Evolutionary conservation across 2,888 invertebrate species (phyloP).

Genomic region (Lepidocyrtoides sp.): DNA sequence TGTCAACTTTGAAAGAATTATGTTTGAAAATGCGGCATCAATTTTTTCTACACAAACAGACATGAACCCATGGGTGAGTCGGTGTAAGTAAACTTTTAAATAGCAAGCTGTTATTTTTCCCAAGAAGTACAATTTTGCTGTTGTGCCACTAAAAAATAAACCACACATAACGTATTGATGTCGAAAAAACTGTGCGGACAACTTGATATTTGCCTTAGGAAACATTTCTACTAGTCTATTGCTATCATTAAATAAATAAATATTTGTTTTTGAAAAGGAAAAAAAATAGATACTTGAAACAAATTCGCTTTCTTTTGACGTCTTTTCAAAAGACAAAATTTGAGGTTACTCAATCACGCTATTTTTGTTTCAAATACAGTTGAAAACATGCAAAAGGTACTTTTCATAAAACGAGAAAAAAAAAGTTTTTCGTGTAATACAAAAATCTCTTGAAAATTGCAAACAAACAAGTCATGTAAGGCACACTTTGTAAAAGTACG

Average conservation of each 20-base stretch:
- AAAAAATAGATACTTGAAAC: not conserved
- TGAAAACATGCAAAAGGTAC: constrained; percentile 10
- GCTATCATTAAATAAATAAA: not conserved
- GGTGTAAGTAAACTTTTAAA: not conserved
- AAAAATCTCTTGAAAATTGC: constrained; percentile 8
- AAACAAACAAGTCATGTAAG: not conserved
- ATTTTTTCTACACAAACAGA: constrained; percentile 13
- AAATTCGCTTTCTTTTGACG: not conserved
- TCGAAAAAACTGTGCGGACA: constrained; percentile 3
- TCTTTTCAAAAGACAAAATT: not conserved
- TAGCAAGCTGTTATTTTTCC: not conserved
- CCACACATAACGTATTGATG: not conserved
- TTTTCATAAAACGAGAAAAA: not conserved
- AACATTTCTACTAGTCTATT: not conserved
- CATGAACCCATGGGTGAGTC: not conserved
- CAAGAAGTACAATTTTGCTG: not conserved
- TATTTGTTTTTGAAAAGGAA: not conserved
- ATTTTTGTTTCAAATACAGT: not conserved
- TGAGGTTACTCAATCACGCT: not conserved
- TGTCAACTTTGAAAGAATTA: constrained; percentile 8
- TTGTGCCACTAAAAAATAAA: not conserved
- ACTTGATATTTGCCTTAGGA: not conserved
- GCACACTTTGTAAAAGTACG: not conserved
- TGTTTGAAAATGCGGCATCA: not conserved
- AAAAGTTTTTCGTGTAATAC: constrained; percentile 17